Evolutionary conservation across 30 jellyfish, hydroid and myxozoan species (phyloP), one percentile per base, ranked within the genome.

Genomic region (Turritopsis rubra): DNA sequence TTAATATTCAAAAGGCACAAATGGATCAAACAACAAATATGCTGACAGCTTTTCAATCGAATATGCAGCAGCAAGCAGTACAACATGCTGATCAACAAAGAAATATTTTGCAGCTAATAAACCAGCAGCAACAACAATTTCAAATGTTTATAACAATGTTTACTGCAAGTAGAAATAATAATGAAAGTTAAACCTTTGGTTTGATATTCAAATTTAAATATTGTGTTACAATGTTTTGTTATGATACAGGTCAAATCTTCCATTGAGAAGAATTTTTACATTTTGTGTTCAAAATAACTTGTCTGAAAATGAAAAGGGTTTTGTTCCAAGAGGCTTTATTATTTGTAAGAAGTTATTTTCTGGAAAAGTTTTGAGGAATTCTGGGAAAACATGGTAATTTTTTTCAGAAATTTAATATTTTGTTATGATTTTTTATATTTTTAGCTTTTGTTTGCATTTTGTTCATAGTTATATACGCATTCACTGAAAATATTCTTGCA

Each of bases 401-500:
- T n/a, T n/a, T n/a, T n/a, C n/a, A n/a, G n/a, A n/a, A n/a, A n/a
- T n/a, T n/a, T n/a, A n/a, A n/a, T n/a, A n/a, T n/a, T n/a, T n/a
- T n/a, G n/a, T n/a, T n/a, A n/a, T n/a, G n/a, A 54, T 54, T 54
- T 54, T 54, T n/a, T 54, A 54, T 54, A 16, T 54, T 16, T 54
- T 54, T 16, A 16, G n/a, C 18, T 54, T 16, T 54, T 16, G 18
- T 16, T 16, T 16, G 19, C 72, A 16, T 54, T 54, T 54, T 54
- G 72, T 54, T n/a, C n/a, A 54, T 16, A 54, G n/a, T 16, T 16
- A n/a, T 54, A 54, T n/a, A 54, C 19, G 18, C n/a, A 16, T 54
- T 54, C n/a, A 54, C 72, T 54, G 72, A 76, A 87, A 87, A 72
- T 78, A 66, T 0, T 75, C 75, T 16, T 75, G 52, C 21, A 88